Evolutionary conservation across 1,140 invertebrate species (phyloP), one percentile per base, ranked within the genome.

Genomic region (Drosophila hydei): DNA sequence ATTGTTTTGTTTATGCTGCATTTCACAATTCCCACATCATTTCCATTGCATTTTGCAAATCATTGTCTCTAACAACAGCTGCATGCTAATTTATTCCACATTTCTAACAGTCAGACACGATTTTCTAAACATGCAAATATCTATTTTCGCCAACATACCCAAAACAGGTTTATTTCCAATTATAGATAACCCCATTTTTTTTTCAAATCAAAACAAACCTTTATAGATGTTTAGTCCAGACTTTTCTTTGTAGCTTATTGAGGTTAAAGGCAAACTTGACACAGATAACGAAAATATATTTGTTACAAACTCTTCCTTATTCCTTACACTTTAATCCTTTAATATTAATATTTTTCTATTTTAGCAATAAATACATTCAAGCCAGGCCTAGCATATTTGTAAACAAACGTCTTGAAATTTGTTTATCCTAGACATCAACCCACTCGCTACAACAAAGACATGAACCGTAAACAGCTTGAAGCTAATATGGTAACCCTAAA

Each of bases 11-110:
- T 77, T 70, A 65, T 65, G 72, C 51, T 70, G 72, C 72, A 67
- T 80, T 73, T 85, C 30, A 62, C 61, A 73, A 62, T 71, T 89
- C 81, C 74, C 70, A 77, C 73, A 74, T 16, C 25, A 36, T 56
- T 62, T 60, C 40, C 67, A 43, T 38, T 50, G 42, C 36, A 58
- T 23, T 55, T 70, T 45, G 45, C 67, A 42, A 42, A 19, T 68
- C 33, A 67, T 16, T 33, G 27, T 47, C 42, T 23, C 43, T 40
- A 42, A n/a, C 36, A 14, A 27, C 60, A 42, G 25, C 42, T 54
- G 19, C 50, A 62, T 65, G 42, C 47, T 62, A 62, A 77, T 81
- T 60, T 25, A 40, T 68, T 30, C 30, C 51, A 16, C n/a, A 12
- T 23, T 16, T 42, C 5, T 25, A 27, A 3, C 12, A 27, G 16